Base-by-base conservation (phyloP, 2,113 vertebrate genomes). In the Solea solea region DNA sequence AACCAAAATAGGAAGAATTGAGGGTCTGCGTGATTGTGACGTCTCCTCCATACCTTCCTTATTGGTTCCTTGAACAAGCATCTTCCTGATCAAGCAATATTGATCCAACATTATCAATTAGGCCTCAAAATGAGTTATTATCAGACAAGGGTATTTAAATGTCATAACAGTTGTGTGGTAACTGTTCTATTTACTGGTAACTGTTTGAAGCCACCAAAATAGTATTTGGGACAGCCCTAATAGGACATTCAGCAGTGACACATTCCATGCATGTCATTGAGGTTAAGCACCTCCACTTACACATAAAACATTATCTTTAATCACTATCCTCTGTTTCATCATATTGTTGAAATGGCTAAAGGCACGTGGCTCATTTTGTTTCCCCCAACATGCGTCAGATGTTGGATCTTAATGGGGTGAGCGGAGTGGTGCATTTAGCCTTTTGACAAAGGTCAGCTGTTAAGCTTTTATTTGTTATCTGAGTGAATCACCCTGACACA, bases 251-350 rank as follows among this genome's bases (percentile, higher is more conserved):
- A n/a, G 34, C 7, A 0, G 49, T 59, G 54, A 50, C 65, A 56
- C 50, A 53, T 78, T 59, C 65, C 49, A 69, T 56, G 39, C 56
- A 7, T 71, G 51, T 65, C 16, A 61, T 16, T 73, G 14, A 56
- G 54, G 41, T 80, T 82, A 61, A 69, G 65, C 55, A 77, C 67
- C 80, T 72, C 13, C 34, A 49, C 28, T 69, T 40, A 69, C 82
- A 59, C 68, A 83, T 88, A 85, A 84, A 82, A 68, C 46, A 80
- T 78, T 48, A n/a, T 64, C 44, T 72, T 27, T 15, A 71, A 58
- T 42, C 25, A 45, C 48, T 2, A 45, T 75, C n/a, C 27, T 34
- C 16, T 48, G 61, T 78, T 41, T 61, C 48, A 52, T 52, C 5
- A 11, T 34, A 41, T 10, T 39, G 10, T 41, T 66, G 39, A 67